Conservation (phyloP, 2,888 invertebrate genomes). For the Pecten maximus region DNA sequence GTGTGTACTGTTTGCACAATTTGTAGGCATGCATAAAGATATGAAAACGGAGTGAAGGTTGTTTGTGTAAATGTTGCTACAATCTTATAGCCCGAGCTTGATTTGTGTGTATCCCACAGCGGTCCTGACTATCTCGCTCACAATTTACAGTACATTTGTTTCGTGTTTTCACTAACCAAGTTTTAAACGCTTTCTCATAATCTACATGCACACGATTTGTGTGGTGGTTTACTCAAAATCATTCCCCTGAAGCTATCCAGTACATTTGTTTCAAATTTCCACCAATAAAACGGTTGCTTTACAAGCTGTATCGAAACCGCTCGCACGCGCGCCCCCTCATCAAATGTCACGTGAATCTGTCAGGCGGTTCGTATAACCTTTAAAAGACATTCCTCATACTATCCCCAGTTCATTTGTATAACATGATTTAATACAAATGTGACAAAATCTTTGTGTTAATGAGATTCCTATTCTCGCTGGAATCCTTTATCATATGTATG, state of each 20-base stretch:
- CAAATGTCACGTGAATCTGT: neutral
- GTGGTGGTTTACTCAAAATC: neutral
- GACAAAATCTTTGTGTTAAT: slow-evolving; percentile 18
- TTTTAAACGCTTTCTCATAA: slow-evolving; percentile 5
- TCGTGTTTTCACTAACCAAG: neutral
- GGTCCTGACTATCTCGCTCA: neutral
- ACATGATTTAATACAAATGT: slow-evolving; percentile 24
- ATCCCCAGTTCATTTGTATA: neutral
- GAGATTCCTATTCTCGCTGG: neutral
- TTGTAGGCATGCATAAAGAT: neutral
- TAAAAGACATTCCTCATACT: neutral
- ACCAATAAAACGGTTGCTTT: neutral
- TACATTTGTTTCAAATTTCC: slow-evolving; percentile 32
- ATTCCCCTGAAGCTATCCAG: neutral
- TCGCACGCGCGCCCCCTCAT: slow-evolving; percentile 18
- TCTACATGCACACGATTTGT: neutral
- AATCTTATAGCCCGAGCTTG: neutral
- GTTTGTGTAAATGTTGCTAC: too few species aligned
- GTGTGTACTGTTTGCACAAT: neutral
- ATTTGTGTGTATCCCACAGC: neutral
- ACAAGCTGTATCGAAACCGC: neutral
- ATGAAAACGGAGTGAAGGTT: neutral
- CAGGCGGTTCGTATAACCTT: neutral
- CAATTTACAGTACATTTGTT: slow-evolving; percentile 6
- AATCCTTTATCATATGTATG: neutral